phyloP scores from a whole-genome alignment of 2,797 vertebrate species.

The Typhlichthys subterraneus region DNA sequence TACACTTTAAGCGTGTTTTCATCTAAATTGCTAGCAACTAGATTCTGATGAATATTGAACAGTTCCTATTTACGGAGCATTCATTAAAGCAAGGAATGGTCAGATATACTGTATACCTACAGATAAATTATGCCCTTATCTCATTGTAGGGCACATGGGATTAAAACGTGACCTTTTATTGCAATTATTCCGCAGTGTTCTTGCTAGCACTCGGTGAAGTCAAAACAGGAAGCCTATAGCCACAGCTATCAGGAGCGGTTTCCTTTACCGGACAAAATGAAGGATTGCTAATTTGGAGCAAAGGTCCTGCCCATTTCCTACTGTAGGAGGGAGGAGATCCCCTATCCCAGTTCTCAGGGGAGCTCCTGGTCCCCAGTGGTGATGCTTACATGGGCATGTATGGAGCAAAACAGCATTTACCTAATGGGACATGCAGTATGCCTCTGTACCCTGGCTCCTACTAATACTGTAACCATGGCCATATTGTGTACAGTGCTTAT shows the following conservation, averaged over 20 bases:
- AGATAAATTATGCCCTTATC: neutral
- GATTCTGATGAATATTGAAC: too few species aligned
- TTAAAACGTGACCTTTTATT: neutral
- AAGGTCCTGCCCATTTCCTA: conserved; percentile 93
- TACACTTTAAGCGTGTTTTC: too few species aligned
- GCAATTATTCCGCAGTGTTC: conserved; percentile 64
- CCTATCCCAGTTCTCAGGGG: conserved; percentile 66
- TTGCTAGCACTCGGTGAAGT: conserved; percentile 67
- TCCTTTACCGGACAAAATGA: conserved; percentile 85
- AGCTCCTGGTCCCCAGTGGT: conserved; percentile 58
- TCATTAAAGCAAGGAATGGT: neutral
- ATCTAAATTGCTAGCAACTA: too few species aligned
- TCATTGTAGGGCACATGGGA: neutral
- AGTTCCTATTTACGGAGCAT: too few species aligned
- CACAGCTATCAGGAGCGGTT: conserved; percentile 89
- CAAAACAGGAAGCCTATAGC: conserved; percentile 93
- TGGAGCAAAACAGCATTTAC: conserved; percentile 33
- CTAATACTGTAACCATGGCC: neutral
- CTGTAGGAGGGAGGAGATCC: conserved; percentile 76
- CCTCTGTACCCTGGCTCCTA: conserved; percentile 23
- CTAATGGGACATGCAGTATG: neutral
- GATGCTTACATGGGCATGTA: conserved; percentile 27
- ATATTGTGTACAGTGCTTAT: too few species aligned
- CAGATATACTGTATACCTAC: neutral
- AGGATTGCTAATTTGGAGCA: conserved; percentile 84